Conservation (phyloP, 2,113 vertebrate genomes). For the Calonectris borealis region DNA sequence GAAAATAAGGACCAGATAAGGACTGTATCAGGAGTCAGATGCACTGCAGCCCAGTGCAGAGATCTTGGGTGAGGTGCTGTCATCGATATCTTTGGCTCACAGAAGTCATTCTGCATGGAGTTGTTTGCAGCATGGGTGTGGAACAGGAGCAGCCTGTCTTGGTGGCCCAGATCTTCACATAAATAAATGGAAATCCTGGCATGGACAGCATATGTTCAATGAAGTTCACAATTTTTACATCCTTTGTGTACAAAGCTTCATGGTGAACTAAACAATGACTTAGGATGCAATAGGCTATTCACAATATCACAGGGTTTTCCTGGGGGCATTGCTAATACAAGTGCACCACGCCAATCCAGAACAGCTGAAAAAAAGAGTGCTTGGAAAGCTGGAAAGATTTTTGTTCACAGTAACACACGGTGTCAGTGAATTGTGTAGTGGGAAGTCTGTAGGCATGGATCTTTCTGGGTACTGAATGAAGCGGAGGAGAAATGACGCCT, state of each 20-base stretch:
- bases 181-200: neutral
- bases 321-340: neutral
- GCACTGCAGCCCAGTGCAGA: neutral
- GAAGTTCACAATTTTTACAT: neutral
- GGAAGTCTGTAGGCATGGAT: neutral
- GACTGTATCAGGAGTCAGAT: neutral
- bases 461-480: neutral
- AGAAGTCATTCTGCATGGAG: neutral
- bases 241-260: neutral
- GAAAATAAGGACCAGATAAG: neutral
- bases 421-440: neutral
- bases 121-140: neutral
- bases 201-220: neutral
- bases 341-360: neutral
- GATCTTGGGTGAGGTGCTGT: neutral
- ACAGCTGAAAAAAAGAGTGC: neutral
- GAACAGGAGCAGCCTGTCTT: neutral
- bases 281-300: neutral
- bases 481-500: neutral
- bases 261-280: neutral
- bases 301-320: neutral
- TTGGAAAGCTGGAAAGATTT: neutral
- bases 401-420: neutral
- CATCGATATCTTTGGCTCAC: neutral
- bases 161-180: neutral